Percentiles rank a stretch among this genome's conserved stretches.
Conservation (phyloP, 2,888 invertebrate species). For the Diplolepis rosae region DNA sequence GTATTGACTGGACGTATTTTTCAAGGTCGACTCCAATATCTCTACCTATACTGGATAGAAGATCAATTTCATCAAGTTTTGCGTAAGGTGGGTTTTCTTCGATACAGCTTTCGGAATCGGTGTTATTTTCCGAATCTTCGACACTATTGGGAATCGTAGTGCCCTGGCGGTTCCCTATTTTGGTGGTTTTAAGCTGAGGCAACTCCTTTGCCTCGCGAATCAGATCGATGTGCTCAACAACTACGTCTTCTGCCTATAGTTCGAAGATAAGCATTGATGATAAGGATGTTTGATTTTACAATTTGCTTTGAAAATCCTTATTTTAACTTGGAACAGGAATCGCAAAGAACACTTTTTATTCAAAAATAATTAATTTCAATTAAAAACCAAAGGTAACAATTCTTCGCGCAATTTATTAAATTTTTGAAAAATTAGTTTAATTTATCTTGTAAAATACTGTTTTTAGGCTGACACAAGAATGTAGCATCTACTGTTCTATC, state of each 20-base stretch:
- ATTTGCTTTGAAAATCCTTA: too few relatives aligned
- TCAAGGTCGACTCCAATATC: slow-evolving; percentile 68
- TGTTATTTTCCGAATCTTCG: slow-evolving; percentile 56
- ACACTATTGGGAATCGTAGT: slow-evolving; percentile 46
- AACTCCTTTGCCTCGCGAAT: slow-evolving; percentile 67
- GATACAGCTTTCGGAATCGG: slow-evolving; percentile 50
- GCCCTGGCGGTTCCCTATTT: slow-evolving; percentile 55
- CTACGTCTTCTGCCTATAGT: slow-evolving; percentile 55
- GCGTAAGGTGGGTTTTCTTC: slow-evolving; percentile 61
- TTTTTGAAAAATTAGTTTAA: too few relatives aligned
- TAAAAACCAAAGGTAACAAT: too few relatives aligned
- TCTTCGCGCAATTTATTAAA: too few relatives aligned
- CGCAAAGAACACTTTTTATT: too few relatives aligned
- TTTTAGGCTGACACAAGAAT: too few relatives aligned
- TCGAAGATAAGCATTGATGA: neutral
- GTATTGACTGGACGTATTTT: slow-evolving; percentile 69
- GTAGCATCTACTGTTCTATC: too few relatives aligned
- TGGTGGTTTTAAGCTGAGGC: slow-evolving; percentile 53
- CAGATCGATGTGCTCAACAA: slow-evolving; percentile 66
- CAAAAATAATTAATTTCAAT: too few relatives aligned
- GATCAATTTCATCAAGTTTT: slow-evolving; percentile 69
- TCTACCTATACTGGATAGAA: slow-evolving; percentile 68
- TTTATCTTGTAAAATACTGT: too few relatives aligned
- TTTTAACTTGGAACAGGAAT: too few relatives aligned
- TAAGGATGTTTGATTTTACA: neutral